Conservation (phyloP, 2,113 vertebrate genomes). For the Sminthopsis crassicaudata region DNA sequence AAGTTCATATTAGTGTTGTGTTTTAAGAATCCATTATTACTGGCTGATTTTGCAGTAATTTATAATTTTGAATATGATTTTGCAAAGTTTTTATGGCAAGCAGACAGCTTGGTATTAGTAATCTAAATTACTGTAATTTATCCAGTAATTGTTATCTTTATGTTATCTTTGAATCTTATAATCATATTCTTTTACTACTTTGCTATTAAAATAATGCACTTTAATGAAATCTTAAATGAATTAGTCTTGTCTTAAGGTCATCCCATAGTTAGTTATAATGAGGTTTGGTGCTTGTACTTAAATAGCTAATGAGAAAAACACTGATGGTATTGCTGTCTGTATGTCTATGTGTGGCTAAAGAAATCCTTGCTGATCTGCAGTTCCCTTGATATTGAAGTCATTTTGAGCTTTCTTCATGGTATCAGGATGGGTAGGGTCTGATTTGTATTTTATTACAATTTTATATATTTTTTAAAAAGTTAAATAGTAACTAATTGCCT, state of each 20-base stretch:
- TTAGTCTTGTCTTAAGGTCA: neutral
- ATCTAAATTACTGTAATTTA: neutral
- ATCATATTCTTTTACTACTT: neutral
- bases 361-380: neutral
- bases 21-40: neutral
- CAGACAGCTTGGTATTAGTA: neutral
- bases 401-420: slow-evolving; percentile 30
- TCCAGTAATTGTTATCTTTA: no score
- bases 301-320: neutral
- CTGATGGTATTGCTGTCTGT: neutral
- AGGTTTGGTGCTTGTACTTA: neutral
- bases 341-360: neutral
- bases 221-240: neutral
- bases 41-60: neutral
- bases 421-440: neutral
- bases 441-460: neutral
- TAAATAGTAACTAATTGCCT: neutral
- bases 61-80: neutral
- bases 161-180: neutral
- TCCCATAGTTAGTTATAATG: neutral
- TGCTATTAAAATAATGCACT: neutral
- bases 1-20: slow-evolving; percentile 30
- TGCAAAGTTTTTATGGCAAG: neutral
- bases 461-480: neutral
- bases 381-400: slow-evolving; percentile 38